phyloP scores from a whole-genome alignment of 1,140 invertebrate species.

The Neodiprion virginianus region DNA sequence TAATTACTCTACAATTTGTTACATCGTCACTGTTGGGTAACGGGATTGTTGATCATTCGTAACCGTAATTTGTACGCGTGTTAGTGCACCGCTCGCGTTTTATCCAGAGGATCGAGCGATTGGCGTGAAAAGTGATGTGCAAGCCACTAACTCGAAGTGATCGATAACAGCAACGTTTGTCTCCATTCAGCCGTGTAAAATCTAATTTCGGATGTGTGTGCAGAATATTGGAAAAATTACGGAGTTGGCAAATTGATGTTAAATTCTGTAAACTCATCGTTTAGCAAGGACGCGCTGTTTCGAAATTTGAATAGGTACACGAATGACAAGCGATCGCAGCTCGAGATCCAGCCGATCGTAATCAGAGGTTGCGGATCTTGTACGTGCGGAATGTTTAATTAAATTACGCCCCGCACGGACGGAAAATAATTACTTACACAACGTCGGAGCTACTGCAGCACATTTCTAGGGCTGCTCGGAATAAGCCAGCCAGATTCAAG shows the following conservation, averaged over 20 bases:
- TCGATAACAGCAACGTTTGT: too few relatives aligned
- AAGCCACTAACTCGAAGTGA: too few relatives aligned
- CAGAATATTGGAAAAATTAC: too few relatives aligned
- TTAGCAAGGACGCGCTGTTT: not conserved
- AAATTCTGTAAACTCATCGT: not conserved
- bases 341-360: not conserved
- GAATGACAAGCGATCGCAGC: not conserved
- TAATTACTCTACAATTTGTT: too few relatives aligned
- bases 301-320: not conserved
- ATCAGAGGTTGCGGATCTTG: not conserved
- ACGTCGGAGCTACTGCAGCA: not conserved
- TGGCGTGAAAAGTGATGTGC: too few relatives aligned
- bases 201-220: too few relatives aligned
- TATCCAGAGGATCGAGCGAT: too few relatives aligned
- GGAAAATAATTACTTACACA: not conserved
- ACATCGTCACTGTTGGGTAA: too few relatives aligned
- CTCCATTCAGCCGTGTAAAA: too few relatives aligned
- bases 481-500: not conserved
- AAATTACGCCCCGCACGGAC: not conserved
- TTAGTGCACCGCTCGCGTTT: too few relatives aligned
- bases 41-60: too few relatives aligned
- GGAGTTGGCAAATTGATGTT: not conserved
- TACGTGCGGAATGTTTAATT: not conserved
- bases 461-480: constrained; percentile 1
- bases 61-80: too few relatives aligned